phyloP scores from a whole-genome alignment of 2,113 vertebrate species.

The Mustela lutreola region DNA sequence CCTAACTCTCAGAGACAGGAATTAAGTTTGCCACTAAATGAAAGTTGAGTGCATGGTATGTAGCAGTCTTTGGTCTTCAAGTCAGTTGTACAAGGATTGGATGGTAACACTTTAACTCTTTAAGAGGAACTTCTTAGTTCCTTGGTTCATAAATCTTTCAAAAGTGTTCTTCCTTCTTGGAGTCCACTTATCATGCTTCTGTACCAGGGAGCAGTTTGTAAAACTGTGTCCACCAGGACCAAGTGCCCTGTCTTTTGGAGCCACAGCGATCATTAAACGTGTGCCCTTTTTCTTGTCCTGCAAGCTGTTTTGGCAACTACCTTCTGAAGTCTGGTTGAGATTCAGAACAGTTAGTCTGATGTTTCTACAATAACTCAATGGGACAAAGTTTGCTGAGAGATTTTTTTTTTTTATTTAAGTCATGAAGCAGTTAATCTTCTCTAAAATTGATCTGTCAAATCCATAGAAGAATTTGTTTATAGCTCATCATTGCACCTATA shows the following conservation, averaged over 20 bases:
- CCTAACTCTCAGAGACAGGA: background rate
- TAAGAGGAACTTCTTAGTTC: background rate
- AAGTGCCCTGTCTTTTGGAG: background rate
- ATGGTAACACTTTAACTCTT: background rate
- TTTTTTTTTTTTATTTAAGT: background rate
- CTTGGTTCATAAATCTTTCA: background rate
- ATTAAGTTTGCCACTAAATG: background rate
- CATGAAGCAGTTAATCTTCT: background rate
- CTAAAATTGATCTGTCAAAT: background rate
- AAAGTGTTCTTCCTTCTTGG: background rate
- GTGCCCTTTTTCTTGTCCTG: background rate
- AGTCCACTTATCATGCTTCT: background rate
- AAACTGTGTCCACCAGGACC: background rate
- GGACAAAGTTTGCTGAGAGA: background rate
- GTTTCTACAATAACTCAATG: background rate
- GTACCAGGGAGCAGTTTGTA: background rate
- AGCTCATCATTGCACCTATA: background rate
- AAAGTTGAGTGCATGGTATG: background rate
- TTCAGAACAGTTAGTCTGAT: background rate
- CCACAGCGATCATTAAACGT: background rate
- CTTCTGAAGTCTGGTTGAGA: background rate
- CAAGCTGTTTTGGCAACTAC: background rate
- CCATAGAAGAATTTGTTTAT: constrained; percentile 5
- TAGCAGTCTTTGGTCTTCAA: background rate
- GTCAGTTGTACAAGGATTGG: background rate